phyloP scores from a whole-genome alignment of 2,888 invertebrate genomes.

The Cataglyphis rosenhaueri region DNA sequence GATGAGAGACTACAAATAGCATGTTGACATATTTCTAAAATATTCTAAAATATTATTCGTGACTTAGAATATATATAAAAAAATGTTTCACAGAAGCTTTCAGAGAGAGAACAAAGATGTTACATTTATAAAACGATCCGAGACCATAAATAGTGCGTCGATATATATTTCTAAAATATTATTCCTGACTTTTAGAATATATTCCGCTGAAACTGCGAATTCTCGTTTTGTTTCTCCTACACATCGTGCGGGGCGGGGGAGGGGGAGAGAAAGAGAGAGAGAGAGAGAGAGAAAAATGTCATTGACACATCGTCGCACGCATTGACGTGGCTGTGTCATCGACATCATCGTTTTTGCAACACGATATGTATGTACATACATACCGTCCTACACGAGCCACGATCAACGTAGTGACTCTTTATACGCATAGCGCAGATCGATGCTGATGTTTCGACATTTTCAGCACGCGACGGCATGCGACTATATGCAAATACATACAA shows the following conservation, averaged over 20 bases:
- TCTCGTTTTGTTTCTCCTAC: neutral
- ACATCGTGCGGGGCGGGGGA: neutral
- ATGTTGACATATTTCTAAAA: neutral
- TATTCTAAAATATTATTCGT: neutral
- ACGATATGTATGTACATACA: neutral
- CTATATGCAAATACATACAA: neutral
- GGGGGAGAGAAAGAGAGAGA: no score
- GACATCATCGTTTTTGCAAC: neutral
- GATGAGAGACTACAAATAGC: neutral
- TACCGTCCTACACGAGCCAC: neutral
- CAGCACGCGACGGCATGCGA: neutral
- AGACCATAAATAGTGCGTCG: neutral
- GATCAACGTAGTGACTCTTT: neutral
- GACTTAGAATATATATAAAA: no score
- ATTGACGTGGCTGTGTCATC: neutral
- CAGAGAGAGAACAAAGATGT: neutral
- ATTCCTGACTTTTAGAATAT: neutral
- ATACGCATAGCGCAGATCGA: neutral
- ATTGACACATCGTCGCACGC: neutral
- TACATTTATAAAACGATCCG: neutral
- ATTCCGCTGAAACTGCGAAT: neutral
- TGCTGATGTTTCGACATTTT: neutral
- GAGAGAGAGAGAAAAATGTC: neutral
- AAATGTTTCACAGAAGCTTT: no score
- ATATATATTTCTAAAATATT: neutral